Base-by-base conservation (phyloP, 2,113 vertebrate species). In the Labeo catla region DNA sequence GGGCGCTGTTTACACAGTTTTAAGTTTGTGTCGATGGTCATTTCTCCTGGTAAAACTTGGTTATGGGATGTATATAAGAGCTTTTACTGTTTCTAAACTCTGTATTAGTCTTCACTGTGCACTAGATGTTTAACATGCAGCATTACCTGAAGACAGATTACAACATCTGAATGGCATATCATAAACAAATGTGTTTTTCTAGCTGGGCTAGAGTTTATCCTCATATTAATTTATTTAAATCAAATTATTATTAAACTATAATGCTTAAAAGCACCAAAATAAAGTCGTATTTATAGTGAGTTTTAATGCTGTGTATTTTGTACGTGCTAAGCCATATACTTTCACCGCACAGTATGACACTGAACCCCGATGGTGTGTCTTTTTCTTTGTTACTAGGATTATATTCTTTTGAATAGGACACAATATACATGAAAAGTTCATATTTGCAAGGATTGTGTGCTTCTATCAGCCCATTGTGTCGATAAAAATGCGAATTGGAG, bases 131-230 rank as follows among this genome's bases (percentile, higher is more conserved):
- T 86, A 47, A 36, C 84, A 84, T 87, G 90, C 86, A 90, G 86
- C 66, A 73, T 83, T 63, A 89, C 68, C 63, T 50, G 52, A 85
- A 70, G 76, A 77, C 74, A 52, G 70, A 87, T 89, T 79, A 34
- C 10, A 84, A 61, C 34, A 47, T 74, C 16, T 16, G 15, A 77
- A 76, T 84, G 65, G 28, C 52, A 73, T 86, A 73, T 57, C 23
- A 78, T 70, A 86, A 19, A 79, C 73, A 74, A 11, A 79, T 78
- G 77, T 61, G 23, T 63, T 84, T 85, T 82, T 94, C 90, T 94
- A 94, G 92, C 93, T 91, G 92, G 92, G 89, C 93, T 95, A 92
- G 93, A 94, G 86, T 45, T 88, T 19, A 87, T 88, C 19, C 39
- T 70, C 77, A 5, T 89, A 86, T 87, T 86, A 91, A 89, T 77